Base-by-base conservation (phyloP, 1,140 invertebrate genomes). In the Brachionus plicatilis region DNA sequence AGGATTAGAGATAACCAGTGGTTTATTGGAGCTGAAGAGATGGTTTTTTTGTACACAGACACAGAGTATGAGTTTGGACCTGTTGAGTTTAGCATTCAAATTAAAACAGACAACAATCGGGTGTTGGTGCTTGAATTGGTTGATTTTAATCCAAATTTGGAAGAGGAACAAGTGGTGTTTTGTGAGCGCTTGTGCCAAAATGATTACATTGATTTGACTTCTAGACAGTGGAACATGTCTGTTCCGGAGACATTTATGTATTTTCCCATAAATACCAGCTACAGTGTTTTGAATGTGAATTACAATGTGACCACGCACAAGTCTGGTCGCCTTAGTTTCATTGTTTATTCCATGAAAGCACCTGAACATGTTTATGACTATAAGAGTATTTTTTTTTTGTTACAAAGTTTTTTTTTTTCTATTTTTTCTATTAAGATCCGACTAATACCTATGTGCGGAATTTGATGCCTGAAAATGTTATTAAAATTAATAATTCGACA, bases 211-310 rank as follows among this genome's bases (percentile, higher is more conserved):
- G 79, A 82, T 68, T 60, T 29, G 5, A 27, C 33, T 3, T 65
- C 79, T 29, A 37, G 79, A 60, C 53, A 82, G 45, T 82, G 79
- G 79, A 68, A 82, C 41, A 41, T 82, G 37, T 82, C 79, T 20
- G 7, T 45, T 9, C 27, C 82, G 2, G 43, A 68, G n/a, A 68
- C 12, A n/a, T 27, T 37, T 27, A 50, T 68, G 37, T 83, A 65
- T 45, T 83, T 83, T 72, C 82, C 82, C n/a, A 2, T 83, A 47
- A 83, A 68, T 53, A 83, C 82, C 9, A 68, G 60, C 24, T 83
- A 83, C 20, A 68, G 60, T 53, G 60, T 68, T 45, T 11, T 83
- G 24, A 65, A 47, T 17, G 5, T 83, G 11, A 68, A 70, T 56
- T 83, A 83, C 17, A 68, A 68, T 72, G 41, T 83, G n/a, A 43